Percentiles rank a stretch among this genome's conserved stretches.
These are phyloP conservation scores for Cheilosia scutellata DNA, from an alignment of 2,888 invertebrate species.

Conservation along the genomic window DNA sequence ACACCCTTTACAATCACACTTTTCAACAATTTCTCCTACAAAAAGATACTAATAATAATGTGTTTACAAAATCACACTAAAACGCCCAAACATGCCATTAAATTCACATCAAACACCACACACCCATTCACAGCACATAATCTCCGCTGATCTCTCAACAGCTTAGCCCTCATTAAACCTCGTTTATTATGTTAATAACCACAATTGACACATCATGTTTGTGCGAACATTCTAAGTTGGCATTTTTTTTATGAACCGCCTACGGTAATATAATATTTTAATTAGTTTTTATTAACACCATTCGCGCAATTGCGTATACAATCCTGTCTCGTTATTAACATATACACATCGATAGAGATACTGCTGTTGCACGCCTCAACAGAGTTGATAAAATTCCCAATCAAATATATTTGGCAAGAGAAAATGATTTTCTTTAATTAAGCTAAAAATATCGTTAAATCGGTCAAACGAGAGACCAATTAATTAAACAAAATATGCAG, in stretches of 20 bases:
- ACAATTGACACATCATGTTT: conserved; percentile 56
- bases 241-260: conserved; percentile 26
- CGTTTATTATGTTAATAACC: conserved; percentile 48
- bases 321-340: conserved; percentile 11
- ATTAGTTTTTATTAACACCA: conserved; percentile 26
- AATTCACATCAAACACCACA: too few relatives aligned
- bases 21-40: too few relatives aligned
- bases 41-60: too few relatives aligned
- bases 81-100: too few relatives aligned
- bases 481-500: conserved; percentile 55
- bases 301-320: conserved; percentile 14
- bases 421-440: neutral
- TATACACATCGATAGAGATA: neutral
- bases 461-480: too few relatives aligned
- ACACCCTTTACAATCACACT: too few relatives aligned
- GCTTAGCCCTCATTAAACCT: conserved; percentile 24
- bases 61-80: too few relatives aligned
- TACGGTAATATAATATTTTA: conserved; percentile 13
- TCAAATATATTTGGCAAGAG: neutral
- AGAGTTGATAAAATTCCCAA: neutral
- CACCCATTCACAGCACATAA: conserved; percentile 1
- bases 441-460: neutral
- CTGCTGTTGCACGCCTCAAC: neutral
- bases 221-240: conserved; percentile 41
- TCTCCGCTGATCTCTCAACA: conserved; percentile 17